phyloP scores from a whole-genome alignment of 2,797 vertebrate genomes.

The Leuciscus waleckii region DNA sequence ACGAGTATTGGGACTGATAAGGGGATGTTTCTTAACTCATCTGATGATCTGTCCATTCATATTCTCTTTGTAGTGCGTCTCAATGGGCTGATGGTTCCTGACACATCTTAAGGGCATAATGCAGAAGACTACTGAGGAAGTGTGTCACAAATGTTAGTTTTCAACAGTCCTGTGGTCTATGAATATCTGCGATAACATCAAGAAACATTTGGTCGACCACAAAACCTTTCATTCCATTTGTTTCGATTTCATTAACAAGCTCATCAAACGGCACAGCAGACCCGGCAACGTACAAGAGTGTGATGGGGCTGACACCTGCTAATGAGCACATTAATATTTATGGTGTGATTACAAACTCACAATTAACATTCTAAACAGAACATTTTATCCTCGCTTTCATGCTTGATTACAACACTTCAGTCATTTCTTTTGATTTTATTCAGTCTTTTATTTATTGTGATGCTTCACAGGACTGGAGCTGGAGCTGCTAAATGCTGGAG shows the following conservation, averaged over 20 bases:
- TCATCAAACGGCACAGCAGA: slow-evolving; percentile 42
- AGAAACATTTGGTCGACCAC: slow-evolving; percentile 3
- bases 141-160: slow-evolving; percentile 11
- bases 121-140: not conserved
- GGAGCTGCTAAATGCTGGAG: slow-evolving; percentile 5
- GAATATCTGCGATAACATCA: not conserved
- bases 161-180: slow-evolving; percentile 3
- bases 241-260: slow-evolving; percentile 36
- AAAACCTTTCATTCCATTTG: slow-evolving; percentile 1
- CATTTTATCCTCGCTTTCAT: slow-evolving; percentile 54
- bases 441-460: slow-evolving; percentile 42
- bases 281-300: slow-evolving; percentile 20
- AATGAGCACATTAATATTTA: slow-evolving; percentile 64
- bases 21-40: slow-evolving; percentile 53
- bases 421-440: slow-evolving; percentile 50
- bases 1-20: slow-evolving; percentile 50
- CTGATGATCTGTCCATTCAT: slow-evolving; percentile 32
- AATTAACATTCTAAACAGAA: slow-evolving; percentile 62
- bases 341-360: slow-evolving; percentile 57
- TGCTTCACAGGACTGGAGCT: slow-evolving; percentile 6
- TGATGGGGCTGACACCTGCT: slow-evolving; percentile 47
- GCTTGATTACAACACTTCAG: slow-evolving; percentile 53
- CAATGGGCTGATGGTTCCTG: slow-evolving; percentile 15
- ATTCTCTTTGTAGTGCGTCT: slow-evolving; percentile 45
- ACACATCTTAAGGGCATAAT: not conserved